These are phyloP conservation scores for Anoura caudifer DNA, from an alignment of 2,113 vertebrate genomes.

Conservation along the genomic window DNA sequence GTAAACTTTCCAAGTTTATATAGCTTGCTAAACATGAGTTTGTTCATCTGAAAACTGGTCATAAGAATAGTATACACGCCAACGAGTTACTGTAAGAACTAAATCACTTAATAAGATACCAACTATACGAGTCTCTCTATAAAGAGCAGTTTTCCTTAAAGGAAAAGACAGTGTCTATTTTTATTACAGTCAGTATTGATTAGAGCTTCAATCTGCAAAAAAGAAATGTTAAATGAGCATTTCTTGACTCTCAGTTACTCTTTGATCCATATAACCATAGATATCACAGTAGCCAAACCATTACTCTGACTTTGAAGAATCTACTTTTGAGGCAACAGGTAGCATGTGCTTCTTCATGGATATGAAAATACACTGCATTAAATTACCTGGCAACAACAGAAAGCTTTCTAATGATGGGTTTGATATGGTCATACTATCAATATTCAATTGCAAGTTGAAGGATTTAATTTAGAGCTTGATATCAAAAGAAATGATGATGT, in stretches of 20 bases:
- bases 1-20: background rate
- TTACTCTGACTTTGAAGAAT: background rate
- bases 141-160: background rate
- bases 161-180: background rate
- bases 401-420: background rate
- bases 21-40: background rate
- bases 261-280: background rate
- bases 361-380: background rate
- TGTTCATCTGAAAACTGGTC: background rate
- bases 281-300: background rate
- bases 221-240: background rate
- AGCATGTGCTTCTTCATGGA: background rate
- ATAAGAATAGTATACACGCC: background rate
- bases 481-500: background rate
- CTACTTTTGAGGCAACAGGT: background rate
- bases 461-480: background rate
- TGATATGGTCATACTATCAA: background rate
- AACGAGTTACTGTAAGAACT: background rate
- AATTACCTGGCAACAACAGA: background rate
- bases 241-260: background rate
- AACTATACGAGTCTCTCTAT: background rate
- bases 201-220: background rate
- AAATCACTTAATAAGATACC: background rate
- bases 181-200: background rate
- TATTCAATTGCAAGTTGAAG: background rate